Base-by-base conservation (phyloP, 2,888 invertebrate species). In the Drosophila suboccidentalis region DNA sequence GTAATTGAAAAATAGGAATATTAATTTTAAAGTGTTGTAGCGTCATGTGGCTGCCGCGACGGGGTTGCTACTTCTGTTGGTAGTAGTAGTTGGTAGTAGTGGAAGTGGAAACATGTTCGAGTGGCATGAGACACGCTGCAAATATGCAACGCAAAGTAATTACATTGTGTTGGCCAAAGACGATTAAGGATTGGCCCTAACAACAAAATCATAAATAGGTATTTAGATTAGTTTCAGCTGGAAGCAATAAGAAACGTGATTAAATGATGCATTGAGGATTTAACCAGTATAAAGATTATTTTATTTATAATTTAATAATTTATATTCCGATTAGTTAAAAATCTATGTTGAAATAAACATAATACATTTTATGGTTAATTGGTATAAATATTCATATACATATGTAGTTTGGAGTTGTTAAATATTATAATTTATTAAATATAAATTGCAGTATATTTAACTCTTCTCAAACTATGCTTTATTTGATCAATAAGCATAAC, bases 1-100 rank as follows among this genome's bases (percentile, higher is more conserved):
- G 90, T 87, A 87, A 90, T 87, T 87, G 90, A 87, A 87, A 83
- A 87, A 81, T 89, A 90, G 85, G 82, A 87, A 84, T 90, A 87
- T 90, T 87, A 76, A 89, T 89, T 89, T 87, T 79, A 75, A 82
- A 85, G 87, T 67, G 82, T 70, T 85, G 61, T 68, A 67, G 60
- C 44, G 58, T 55, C 44, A 46, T 69, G 26, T 63, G 55, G 55
- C 41, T 11, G 17, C 43, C 51, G 41, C 38, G 47, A 0, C 9
- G 15, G 8, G 36, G 36, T 38, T 26, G 36, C n/a, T 3, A 8
- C 29, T 29, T 6, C 6, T 26, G 26, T 5, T 26, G 3, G 26
- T 26, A 22, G 22, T 22, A 22, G 22, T 3, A 3, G 22, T 1
- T 22, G 2, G 22, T 22, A n/a, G n/a, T 22, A 2, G 22, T 22